Percentiles rank a stretch among this genome's conserved stretches.
phyloP scores from a whole-genome alignment of 2,113 vertebrate species.

The Scartelaos histophorus region DNA sequence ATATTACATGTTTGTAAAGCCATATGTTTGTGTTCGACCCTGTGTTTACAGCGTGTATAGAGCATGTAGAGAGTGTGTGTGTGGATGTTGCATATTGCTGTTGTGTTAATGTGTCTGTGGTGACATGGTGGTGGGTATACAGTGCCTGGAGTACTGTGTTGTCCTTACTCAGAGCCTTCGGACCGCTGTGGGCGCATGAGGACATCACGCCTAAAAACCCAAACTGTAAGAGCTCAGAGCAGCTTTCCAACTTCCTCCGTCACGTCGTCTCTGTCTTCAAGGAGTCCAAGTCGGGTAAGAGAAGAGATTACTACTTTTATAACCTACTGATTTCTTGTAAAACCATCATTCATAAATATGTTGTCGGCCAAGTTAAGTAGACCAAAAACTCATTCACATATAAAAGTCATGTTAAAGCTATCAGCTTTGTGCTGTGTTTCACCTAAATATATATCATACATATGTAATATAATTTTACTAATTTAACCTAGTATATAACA shows the following conservation, averaged over 20 bases:
- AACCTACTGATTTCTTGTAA: not conserved
- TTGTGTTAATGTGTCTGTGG: conserved; percentile 62
- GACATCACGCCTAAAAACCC: conserved; percentile 98
- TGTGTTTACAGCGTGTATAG: too few relatives aligned
- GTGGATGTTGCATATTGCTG: conserved; percentile 8
- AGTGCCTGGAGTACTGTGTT: conserved; percentile 82
- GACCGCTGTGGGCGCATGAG: conserved; percentile 97
- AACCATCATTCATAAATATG: not conserved
- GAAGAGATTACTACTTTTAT: not conserved
- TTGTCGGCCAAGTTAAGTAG: too few relatives aligned
- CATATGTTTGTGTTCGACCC: not conserved
- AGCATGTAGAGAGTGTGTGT: conserved; percentile 1
- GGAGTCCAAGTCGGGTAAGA: conserved; percentile 93
- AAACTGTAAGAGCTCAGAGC: conserved; percentile 94
- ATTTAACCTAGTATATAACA: too few relatives aligned
- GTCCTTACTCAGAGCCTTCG: conserved; percentile 87
- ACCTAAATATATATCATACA: too few relatives aligned
- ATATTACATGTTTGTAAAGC: not conserved
- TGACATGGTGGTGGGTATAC: conserved; percentile 77
- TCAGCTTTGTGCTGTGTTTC: too few relatives aligned
- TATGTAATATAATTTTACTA: too few relatives aligned
- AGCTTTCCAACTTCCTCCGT: conserved; percentile 93
- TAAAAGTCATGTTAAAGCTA: too few relatives aligned
- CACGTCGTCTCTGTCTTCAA: conserved; percentile 96
- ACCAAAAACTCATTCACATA: too few relatives aligned